phyloP scores from a whole-genome alignment of 2,888 invertebrate genomes.

The Andrena minutula region DNA sequence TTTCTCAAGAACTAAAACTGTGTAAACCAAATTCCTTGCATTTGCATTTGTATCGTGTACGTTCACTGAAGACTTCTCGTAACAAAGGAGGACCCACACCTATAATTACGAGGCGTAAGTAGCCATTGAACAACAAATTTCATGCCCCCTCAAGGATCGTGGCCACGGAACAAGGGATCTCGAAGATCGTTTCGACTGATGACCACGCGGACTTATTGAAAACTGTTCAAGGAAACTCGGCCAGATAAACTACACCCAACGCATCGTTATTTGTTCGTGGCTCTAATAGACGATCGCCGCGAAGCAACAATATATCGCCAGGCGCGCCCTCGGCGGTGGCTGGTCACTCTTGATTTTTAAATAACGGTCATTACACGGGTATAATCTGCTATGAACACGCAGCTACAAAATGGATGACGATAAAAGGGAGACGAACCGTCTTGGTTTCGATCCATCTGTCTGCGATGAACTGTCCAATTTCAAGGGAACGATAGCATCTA shows the following conservation, averaged over 20 bases:
- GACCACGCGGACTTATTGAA: conserved; percentile 51
- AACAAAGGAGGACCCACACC: not conserved
- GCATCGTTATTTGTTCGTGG: conserved; percentile 62
- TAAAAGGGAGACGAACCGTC: conserved; percentile 10
- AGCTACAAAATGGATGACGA: conserved; percentile 1
- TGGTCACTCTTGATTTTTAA: conserved; percentile 73
- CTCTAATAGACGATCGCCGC: conserved; percentile 70
- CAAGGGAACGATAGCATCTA: conserved; percentile 44
- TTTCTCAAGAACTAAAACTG: no score
- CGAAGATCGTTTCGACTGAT: conserved; percentile 52
- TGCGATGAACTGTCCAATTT: conserved; percentile 58
- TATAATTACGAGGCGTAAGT: not conserved
- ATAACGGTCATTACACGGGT: conserved; percentile 78
- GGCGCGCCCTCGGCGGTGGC: conserved; percentile 70
- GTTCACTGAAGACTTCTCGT: not conserved
- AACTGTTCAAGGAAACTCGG: conserved; percentile 38
- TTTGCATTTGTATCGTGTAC: not conserved
- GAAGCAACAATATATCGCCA: conserved; percentile 70
- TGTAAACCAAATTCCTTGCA: no score
- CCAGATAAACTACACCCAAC: conserved; percentile 36
- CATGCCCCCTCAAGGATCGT: conserved; percentile 28
- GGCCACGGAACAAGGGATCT: conserved; percentile 38
- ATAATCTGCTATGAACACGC: conserved; percentile 55
- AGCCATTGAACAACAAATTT: conserved; percentile 19
- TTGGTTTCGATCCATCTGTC: conserved; percentile 63